Evolutionary conservation across 37 sponge, comb jelly and placozoan species (phyloP), one percentile per base, ranked within the genome.

Genomic region (Ephydatia muelleri): DNA sequence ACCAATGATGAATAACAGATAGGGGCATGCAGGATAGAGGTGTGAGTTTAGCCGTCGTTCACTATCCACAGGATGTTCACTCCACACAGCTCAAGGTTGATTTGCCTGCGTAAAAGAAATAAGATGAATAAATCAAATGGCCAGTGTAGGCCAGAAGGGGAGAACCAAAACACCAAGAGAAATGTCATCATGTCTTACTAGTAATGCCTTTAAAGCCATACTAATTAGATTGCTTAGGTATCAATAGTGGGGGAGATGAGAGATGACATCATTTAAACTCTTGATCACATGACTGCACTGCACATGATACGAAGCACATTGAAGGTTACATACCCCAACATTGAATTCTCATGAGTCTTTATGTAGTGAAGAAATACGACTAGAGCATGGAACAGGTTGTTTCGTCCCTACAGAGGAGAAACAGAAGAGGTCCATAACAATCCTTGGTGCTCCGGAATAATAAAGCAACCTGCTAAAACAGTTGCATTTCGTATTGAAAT

Each of bases 371-470:
- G 88, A 49, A 96, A 89, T 23, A 82, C 70, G 26, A 93, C 82
- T n/a, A 96, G 81, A 43, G 94, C 77, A 80, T 91, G 88, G 82
- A 93, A 96, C 38, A 96, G 75, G 77, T 93, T 96, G 88, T 96
- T 96, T 38, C 89, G 76, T 34, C 97, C 96, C 93, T 96, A 43
- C 6, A 8, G 6, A 75, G 3, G 38, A 2, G 67, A 22, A 39
- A n/a, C n/a, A n/a, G n/a, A n/a, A n/a, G n/a, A n/a, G n/a, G n/a
- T n/a, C n/a, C n/a, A n/a, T n/a, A n/a, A n/a, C n/a, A n/a, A n/a
- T n/a, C n/a, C n/a, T n/a, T n/a, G n/a, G n/a, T n/a, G n/a, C n/a
- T n/a, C n/a, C n/a, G n/a, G n/a, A n/a, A n/a, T n/a, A n/a, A n/a
- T n/a, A n/a, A n/a, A n/a, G n/a, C n/a, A n/a, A n/a, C n/a, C n/a